phyloP scores from a whole-genome alignment of 1,140 invertebrate species.

The Saccostrea glomerata region DNA sequence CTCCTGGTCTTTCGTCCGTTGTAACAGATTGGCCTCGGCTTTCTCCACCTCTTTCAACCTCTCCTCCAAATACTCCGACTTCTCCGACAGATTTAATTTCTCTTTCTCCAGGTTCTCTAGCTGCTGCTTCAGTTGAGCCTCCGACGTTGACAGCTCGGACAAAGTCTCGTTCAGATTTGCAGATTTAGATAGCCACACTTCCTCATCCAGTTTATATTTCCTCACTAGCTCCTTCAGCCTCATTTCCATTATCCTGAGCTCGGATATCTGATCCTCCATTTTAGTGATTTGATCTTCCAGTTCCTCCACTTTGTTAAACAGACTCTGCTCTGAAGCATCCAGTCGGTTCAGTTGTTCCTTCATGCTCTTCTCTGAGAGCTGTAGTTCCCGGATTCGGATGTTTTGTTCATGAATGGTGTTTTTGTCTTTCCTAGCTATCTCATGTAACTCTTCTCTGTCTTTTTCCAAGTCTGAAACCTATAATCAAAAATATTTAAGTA shows the following conservation, averaged over 20 bases:
- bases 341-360: conserved; percentile 70
- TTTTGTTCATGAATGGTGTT: conserved; percentile 75
- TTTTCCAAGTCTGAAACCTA: conserved; percentile 74
- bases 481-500: background rate
- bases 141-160: conserved; percentile 70
- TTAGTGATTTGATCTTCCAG: conserved; percentile 66
- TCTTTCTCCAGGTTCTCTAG: conserved; percentile 71
- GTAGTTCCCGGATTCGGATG: conserved; percentile 69
- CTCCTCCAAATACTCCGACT: conserved; percentile 69
- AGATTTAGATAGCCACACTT: conserved; percentile 69
- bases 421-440: conserved; percentile 76
- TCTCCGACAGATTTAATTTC: conserved; percentile 66
- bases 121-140: conserved; percentile 67
- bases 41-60: conserved; percentile 71
- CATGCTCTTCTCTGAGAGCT: conserved; percentile 70
- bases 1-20: conserved; percentile 70
- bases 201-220: conserved; percentile 73
- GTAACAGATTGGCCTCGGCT: conserved; percentile 67
- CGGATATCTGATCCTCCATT: conserved; percentile 68
- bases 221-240: conserved; percentile 70
- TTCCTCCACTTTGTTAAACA: conserved; percentile 67
- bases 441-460: conserved; percentile 76
- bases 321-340: conserved; percentile 66
- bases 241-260: conserved; percentile 67
- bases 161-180: conserved; percentile 68